Evolutionary conservation across 2,888 invertebrate species (phyloP), one percentile per base, ranked within the genome.

Genomic region (Phrixothrix hirtus): DNA sequence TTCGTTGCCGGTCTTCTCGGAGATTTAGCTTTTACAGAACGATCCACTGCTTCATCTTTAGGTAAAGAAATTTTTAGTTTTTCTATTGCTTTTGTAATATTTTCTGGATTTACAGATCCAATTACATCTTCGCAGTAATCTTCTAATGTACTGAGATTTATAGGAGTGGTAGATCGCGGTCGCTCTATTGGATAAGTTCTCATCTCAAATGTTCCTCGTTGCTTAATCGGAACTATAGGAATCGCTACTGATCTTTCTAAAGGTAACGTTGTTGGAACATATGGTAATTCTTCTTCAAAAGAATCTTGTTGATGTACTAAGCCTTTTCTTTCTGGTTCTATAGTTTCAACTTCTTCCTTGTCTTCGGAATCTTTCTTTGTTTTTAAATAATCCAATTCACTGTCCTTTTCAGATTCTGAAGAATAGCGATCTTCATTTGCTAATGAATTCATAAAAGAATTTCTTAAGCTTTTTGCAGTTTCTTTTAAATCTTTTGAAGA

Each of bases 251-350:
- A 87, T 57, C 92, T 84, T 77, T 93, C 93, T 71, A 85, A 81
- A 12, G 93, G 93, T 68, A 93, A 77, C 44, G 92, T 93, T n/a
- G 93, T 92, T 47, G 93, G 92, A 67, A 93, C 85, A 72, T 91
- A 92, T 1, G 93, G 93, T 68, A 93, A 78, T 75, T 91, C 90
- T 45, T 83, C 83, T 67, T 92, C 92, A 69, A 90, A 88, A 27
- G 92, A 92, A 70, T 92, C 91, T 70, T 90, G 86, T 63, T 83
- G 85, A 49, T 86, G 79, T 34, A 92, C 90, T 31, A 93, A 79
- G 1, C 86, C 84, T 59, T 87, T 86, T 58, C 88, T 82, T 73
- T 92, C 92, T 36, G 85, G 77, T 63, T 86, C 86, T 60, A 82
- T 81, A 6, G 80, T 82, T 37, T 69, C 68, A 43, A 83, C 82